Conservation (phyloP, 2,888 invertebrate genomes). For the Athalia circularis region DNA sequence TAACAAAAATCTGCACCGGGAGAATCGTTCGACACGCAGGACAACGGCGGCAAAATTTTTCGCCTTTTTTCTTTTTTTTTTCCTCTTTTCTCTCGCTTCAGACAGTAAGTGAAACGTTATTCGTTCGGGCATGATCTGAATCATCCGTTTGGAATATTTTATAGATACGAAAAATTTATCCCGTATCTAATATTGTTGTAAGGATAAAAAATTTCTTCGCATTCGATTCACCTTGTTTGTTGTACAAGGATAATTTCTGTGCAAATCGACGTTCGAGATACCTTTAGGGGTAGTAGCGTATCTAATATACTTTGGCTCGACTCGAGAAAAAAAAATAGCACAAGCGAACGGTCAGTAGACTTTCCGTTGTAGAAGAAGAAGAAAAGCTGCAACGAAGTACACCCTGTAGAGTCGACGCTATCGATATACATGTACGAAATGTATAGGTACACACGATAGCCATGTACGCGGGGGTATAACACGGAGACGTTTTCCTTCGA, state of each 20-base stretch:
- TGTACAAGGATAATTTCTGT: too few species aligned
- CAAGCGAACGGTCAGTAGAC: too few species aligned
- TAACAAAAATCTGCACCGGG: background rate
- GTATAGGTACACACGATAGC: background rate
- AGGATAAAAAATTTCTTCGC: too few species aligned
- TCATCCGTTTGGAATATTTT: too few species aligned
- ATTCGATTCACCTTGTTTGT: too few species aligned
- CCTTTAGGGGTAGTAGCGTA: too few species aligned
- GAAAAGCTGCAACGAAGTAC: constrained; percentile 12
- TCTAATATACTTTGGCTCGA: too few species aligned
- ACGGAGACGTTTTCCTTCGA: constrained; percentile 43
- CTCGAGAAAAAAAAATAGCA: too few species aligned
- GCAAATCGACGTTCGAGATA: too few species aligned
- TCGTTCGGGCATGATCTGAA: background rate
- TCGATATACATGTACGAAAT: constrained; percentile 3
- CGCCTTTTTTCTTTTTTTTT: background rate
- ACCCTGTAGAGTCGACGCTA: constrained; percentile 26
- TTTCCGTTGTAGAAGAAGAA: background rate
- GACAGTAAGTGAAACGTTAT: background rate
- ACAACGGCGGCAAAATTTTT: background rate
- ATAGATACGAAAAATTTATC: too few species aligned
- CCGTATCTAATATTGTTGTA: too few species aligned
- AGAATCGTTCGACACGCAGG: background rate
- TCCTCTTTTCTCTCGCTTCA: background rate
- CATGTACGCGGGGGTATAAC: background rate